Evolutionary conservation across 2,113 vertebrate species (phyloP).

Genomic region (Dromaius novaehollandiae): DNA sequence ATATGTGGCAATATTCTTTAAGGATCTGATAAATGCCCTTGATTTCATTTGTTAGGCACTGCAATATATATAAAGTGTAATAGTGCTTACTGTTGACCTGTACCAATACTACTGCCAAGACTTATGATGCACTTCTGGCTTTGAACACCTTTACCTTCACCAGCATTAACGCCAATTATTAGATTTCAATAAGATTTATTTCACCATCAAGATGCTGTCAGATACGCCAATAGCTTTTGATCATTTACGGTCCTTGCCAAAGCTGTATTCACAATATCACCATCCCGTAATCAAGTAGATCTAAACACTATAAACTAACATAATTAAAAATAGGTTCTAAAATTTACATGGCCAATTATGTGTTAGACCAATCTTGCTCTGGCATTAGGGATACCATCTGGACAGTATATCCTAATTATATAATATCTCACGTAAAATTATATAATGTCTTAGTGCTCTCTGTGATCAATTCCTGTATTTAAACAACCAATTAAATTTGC

Average conservation of each 20-base stretch:
- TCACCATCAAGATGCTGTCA: neutral
- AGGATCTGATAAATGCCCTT: neutral
- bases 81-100: neutral
- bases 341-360: neutral
- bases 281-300: neutral
- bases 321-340: neutral
- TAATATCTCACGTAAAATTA: neutral
- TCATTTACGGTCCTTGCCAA: neutral
- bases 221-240: neutral
- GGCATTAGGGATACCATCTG: neutral
- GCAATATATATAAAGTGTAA: neutral
- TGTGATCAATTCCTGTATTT: neutral
- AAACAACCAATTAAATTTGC: neutral
- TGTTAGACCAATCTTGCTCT: neutral
- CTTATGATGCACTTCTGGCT: neutral
- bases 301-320: neutral
- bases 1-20: neutral
- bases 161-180: neutral
- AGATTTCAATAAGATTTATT: neutral
- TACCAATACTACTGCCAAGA: neutral
- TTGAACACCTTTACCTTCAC: neutral
- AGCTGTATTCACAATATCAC: neutral
- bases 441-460: neutral
- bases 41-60: neutral
- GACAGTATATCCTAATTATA: neutral